These are phyloP conservation scores for Osmerus mordax DNA, from an alignment of 2,113 vertebrate genomes.

Conservation along the genomic window DNA sequence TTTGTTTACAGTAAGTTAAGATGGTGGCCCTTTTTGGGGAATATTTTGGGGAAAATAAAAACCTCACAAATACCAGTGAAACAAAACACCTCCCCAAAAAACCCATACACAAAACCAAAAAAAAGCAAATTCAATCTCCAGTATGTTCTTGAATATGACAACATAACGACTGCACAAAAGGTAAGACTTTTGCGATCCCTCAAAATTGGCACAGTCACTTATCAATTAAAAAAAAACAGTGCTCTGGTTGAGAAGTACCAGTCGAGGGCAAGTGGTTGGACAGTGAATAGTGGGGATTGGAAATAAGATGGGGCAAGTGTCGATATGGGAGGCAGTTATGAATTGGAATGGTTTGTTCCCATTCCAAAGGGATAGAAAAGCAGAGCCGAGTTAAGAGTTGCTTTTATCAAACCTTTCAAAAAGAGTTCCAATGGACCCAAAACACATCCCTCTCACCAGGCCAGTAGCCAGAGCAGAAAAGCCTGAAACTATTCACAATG, in stretches of 20 bases:
- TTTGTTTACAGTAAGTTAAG: slow-evolving; percentile 16
- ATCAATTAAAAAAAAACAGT: slow-evolving; percentile 18
- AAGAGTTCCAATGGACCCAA: not conserved
- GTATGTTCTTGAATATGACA: slow-evolving; percentile 17
- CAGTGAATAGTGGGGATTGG: not conserved
- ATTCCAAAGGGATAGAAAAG: not conserved
- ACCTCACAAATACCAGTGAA: slow-evolving; percentile 8
- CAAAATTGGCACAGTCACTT: slow-evolving; percentile 27
- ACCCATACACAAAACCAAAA: not conserved
- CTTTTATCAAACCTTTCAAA: not conserved
- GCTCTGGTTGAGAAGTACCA: slow-evolving; percentile 9
- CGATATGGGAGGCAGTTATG: not conserved
- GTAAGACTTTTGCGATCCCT: slow-evolving; percentile 29
- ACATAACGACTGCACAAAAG: slow-evolving; percentile 24
- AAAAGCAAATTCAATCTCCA: not conserved
- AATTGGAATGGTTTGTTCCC: slow-evolving; percentile 10
- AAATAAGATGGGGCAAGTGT: not conserved
- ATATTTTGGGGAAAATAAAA: slow-evolving; percentile 10
- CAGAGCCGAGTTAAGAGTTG: slow-evolving; percentile 8
- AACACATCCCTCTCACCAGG: not conserved
- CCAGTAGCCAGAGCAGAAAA: not conserved
- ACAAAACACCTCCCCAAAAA: slow-evolving; percentile 18
- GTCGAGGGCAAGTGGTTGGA: not conserved
- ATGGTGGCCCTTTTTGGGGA: slow-evolving; percentile 13
- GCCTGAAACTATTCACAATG: not conserved